Conservation (phyloP, 2,888 invertebrate genomes). For the Chouioia cunea region DNA sequence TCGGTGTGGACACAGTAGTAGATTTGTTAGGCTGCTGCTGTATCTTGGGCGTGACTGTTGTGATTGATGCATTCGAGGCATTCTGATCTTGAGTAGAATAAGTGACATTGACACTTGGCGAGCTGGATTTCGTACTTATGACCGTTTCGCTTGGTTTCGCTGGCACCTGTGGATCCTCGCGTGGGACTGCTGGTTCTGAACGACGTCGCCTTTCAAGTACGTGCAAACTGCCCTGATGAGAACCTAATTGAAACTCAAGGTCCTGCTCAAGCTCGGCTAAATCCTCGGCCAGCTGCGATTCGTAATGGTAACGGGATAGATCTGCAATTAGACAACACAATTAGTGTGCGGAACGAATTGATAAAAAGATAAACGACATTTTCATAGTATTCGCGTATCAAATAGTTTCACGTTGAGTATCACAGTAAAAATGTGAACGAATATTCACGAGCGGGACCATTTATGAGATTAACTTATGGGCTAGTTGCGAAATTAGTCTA, state of each 20-base stretch:
- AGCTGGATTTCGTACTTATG: constrained; percentile 46
- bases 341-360: neutral
- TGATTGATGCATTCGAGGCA: constrained; percentile 1
- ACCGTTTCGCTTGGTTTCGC: constrained; percentile 38
- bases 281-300: neutral
- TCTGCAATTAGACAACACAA: constrained; percentile 18
- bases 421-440: too few relatives aligned
- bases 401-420: too few relatives aligned
- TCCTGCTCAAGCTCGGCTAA: constrained; percentile 19
- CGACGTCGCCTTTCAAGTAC: constrained; percentile 27
- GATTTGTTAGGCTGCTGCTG: constrained; percentile 19
- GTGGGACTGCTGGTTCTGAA: neutral
- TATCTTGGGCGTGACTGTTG: neutral
- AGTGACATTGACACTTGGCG: constrained; percentile 50
- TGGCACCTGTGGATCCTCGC: too few relatives aligned
- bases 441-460: too few relatives aligned
- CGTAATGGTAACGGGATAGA: constrained; percentile 14
- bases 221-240: neutral
- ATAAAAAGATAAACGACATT: neutral
- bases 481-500: too few relatives aligned
- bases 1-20: constrained; percentile 52
- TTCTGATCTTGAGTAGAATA: constrained; percentile 53
- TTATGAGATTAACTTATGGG: too few relatives aligned
- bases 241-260: constrained; percentile 19
- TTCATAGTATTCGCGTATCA: too few relatives aligned